These are phyloP conservation scores for Chunga burmeisteri DNA, from an alignment of 2,113 vertebrate genomes.

Conservation along the genomic window DNA sequence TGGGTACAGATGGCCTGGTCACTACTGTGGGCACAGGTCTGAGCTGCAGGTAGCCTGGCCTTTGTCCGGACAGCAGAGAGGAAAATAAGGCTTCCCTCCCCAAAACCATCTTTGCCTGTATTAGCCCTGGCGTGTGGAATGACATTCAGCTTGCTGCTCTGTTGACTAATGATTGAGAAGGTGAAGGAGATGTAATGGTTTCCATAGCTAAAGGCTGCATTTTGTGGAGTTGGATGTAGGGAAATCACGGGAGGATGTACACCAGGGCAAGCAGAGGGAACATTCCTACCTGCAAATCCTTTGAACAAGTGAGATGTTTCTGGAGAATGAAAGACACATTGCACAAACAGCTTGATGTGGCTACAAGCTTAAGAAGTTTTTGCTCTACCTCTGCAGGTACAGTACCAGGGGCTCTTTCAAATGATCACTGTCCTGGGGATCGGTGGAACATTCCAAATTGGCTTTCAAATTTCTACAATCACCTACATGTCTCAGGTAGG, in stretches of 20 bases:
- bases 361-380: neutral
- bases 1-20: neutral
- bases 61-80: neutral
- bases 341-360: neutral
- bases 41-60: neutral
- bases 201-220: neutral
- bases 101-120: neutral
- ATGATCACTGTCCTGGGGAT: constrained; percentile 74
- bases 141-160: neutral
- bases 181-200: neutral
- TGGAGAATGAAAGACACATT: neutral
- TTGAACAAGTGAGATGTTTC: neutral
- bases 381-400: constrained; percentile 22
- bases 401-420: constrained; percentile 52
- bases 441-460: constrained; percentile 82
- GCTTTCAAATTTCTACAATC: constrained; percentile 78
- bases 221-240: neutral
- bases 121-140: neutral
- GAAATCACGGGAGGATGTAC: neutral
- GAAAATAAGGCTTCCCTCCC: neutral
- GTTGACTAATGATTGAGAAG: neutral
- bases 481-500: constrained; percentile 81
- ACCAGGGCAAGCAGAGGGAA: neutral
- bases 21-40: neutral
- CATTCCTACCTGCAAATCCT: neutral